Evolutionary conservation across 1,140 invertebrate species (phyloP), one percentile per base, ranked within the genome.

Genomic region (Listronotus oregonensis): DNA sequence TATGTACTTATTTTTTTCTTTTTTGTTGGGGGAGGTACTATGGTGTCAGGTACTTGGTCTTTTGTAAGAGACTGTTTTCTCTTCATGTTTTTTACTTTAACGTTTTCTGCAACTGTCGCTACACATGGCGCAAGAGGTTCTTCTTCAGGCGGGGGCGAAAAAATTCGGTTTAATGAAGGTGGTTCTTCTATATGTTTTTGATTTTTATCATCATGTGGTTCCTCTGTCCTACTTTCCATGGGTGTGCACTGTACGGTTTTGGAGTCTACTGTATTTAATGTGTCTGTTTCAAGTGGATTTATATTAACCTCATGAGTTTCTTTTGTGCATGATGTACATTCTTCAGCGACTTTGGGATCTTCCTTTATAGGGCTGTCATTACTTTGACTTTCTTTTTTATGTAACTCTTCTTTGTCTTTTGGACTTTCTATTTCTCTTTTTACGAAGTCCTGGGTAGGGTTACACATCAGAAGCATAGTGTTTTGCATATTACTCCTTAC

Each of bases 401-500:
- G 55, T 37, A 21, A 42, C 12, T 59, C 54, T 17, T 76, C 80
- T 55, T 79, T 75, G 0, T 82, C 78, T 52, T 73, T 71, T 44
- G 76, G 76, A 50, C 76, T 78, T 64, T 77, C 76, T 17, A 78
- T 77, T 69, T 79, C 77, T 18, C 73, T 58, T 63, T 80, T 78
- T 8, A 79, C 75, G 37, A 60, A 66, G 32, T 67, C 59, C 11
- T 70, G 66, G 6, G 14, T 43, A 31, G 73, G 68, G 37, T 79
- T 77, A 58, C 79, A 80, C 79, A 80, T 80, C 42, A 81, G 67
- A 21, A 80, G 63, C 75, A 78, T 78, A 9, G 76, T 78, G 55
- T 74, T 78, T 49, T 72, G 69, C 18, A 84, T 79, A 21, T 83
- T 82, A 62, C 85, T 82, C 21, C 86, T 77, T 18, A 85, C 87